phyloP scores from a whole-genome alignment of 2,797 vertebrate species.

The Manis javanica region DNA sequence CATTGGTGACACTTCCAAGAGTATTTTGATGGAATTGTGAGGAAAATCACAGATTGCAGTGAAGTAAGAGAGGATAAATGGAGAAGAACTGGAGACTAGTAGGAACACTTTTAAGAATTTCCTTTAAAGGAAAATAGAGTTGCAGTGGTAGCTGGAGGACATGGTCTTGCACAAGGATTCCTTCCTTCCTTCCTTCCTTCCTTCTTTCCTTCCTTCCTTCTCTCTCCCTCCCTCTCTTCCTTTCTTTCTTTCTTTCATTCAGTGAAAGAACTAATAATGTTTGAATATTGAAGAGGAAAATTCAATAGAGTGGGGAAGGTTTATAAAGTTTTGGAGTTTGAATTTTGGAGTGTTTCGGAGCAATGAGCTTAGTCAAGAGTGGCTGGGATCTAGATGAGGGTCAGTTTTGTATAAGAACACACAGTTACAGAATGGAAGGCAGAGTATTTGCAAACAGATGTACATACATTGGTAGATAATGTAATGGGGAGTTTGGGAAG shows the following conservation, averaged over 20 bases:
- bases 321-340: background rate
- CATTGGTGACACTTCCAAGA: background rate
- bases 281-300: background rate
- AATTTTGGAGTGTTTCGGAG: background rate
- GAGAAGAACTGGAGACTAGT: background rate
- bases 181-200: fast-evolving
- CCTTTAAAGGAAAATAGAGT: background rate
- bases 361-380: background rate
- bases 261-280: background rate
- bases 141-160: background rate
- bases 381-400: background rate
- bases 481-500: background rate
- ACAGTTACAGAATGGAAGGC: background rate
- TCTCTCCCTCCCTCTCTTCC: no score
- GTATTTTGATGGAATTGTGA: background rate
- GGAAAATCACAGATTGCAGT: background rate
- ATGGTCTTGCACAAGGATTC: background rate
- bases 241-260: background rate
- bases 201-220: fast-evolving
- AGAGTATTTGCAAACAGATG: background rate
- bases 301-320: background rate
- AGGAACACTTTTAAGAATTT: background rate
- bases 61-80: background rate
- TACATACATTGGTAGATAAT: background rate
- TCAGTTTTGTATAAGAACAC: background rate